These are phyloP conservation scores for Helicolenus hilgendorfi DNA, from an alignment of 2,797 vertebrate genomes.

Conservation along the genomic window DNA sequence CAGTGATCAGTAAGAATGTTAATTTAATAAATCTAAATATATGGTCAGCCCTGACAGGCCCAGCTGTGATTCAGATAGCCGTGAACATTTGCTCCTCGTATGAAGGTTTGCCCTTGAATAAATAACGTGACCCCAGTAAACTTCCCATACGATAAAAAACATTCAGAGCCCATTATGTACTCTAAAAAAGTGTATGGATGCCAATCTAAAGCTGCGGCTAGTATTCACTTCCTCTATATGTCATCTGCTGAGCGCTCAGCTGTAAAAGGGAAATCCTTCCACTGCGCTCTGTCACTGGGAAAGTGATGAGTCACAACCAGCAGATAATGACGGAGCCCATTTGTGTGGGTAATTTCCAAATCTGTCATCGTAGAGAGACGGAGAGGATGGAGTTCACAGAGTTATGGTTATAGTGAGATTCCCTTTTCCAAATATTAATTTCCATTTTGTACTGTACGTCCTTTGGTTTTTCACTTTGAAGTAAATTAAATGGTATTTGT, in stretches of 20 bases:
- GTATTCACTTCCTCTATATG: constrained; percentile 18
- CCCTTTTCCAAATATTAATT: constrained; percentile 29
- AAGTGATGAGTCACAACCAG: constrained; percentile 73
- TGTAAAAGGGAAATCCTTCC: constrained; percentile 60
- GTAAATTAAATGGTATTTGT: constrained; percentile 32
- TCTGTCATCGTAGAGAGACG: constrained; percentile 26
- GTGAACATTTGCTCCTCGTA: background rate
- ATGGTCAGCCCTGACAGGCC: too few species aligned
- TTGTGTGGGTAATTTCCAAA: constrained; percentile 61
- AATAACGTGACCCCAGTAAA: background rate
- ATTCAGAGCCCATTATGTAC: constrained; percentile 11
- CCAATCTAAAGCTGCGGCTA: constrained; percentile 42
- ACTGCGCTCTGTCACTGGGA: constrained; percentile 38
- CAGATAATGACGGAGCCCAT: constrained; percentile 64
- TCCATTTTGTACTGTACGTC: constrained; percentile 7
- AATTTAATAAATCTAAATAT: too few species aligned
- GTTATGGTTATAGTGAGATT: constrained; percentile 47
- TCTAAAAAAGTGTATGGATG: constrained; percentile 14
- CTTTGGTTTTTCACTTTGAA: constrained; percentile 18
- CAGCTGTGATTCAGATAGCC: too few species aligned
- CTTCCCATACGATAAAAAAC: background rate
- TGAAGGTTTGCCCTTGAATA: background rate
- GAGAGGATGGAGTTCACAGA: constrained; percentile 2
- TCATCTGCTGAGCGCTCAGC: constrained; percentile 44
- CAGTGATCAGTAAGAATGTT: too few species aligned